Evolutionary conservation across 2,797 vertebrate genomes (phyloP).

Genomic region (Rhodeus uyekii): DNA sequence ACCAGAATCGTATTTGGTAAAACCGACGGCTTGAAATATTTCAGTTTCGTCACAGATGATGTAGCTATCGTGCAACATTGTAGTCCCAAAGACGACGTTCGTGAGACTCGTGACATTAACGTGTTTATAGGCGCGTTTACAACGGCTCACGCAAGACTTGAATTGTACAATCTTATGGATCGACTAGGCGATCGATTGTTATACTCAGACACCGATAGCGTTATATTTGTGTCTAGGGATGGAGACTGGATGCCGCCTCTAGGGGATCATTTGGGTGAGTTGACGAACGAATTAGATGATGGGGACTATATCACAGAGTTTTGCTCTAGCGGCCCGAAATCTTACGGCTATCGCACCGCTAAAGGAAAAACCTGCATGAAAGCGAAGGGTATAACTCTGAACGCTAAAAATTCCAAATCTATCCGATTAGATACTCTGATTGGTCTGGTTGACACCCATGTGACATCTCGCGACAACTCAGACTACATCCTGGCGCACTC

Average conservation of each 20-base stretch:
- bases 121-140: neutral
- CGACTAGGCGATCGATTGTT: no score
- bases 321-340: neutral
- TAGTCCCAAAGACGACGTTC: rapidly evolving
- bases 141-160: no score
- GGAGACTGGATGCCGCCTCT: no score
- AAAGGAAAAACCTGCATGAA: neutral
- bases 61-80: neutral
- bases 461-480: neutral
- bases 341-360: neutral
- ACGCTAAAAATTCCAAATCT: neutral
- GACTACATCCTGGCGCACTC: neutral
- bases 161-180: no score
- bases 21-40: neutral
- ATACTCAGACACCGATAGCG: no score
- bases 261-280: neutral
- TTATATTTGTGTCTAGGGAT: no score
- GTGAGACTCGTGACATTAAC: neutral
- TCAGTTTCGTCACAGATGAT: neutral
- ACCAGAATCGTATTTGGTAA: no score
- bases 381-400: neutral
- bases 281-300: neutral
- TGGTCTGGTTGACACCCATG: neutral
- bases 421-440: neutral
- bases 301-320: neutral